A percentile compares a stretch with the other conserved stretches of the same genome.
Evolutionary conservation across 2,797 vertebrate genomes (phyloP).

Genomic region (Lacerta viridis): DNA sequence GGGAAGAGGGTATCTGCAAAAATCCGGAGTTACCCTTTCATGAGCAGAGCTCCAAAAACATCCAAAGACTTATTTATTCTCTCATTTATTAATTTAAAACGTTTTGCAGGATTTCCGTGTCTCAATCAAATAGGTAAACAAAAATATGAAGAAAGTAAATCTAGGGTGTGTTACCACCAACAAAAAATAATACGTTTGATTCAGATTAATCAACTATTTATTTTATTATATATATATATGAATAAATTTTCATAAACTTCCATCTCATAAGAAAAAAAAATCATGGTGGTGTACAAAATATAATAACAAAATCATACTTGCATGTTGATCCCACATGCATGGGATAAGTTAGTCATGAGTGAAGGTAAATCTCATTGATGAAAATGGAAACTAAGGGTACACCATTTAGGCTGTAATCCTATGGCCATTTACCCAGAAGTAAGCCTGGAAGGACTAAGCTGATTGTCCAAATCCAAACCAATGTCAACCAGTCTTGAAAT

Average conservation of each 20-base stretch:
- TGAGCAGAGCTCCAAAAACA: not conserved
- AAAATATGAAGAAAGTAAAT: not conserved
- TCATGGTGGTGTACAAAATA: too few species aligned
- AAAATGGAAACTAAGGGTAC: not conserved
- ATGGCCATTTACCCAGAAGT: not conserved
- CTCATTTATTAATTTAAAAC: not conserved
- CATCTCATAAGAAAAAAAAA: too few species aligned
- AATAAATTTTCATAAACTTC: too few species aligned
- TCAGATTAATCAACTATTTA: too few species aligned
- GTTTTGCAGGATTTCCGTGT: not conserved
- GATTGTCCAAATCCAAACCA: not conserved
- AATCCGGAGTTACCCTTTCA: not conserved
- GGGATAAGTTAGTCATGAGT: not conserved
- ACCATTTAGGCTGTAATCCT: not conserved
- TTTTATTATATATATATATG: too few species aligned
- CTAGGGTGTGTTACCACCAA: not conserved
- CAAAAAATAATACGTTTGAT: not conserved
- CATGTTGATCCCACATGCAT: not conserved
- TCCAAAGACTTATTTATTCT: not conserved
- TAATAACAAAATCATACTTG: too few species aligned
- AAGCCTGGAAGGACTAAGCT: not conserved
- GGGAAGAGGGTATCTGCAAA: not conserved
- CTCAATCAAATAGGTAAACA: not conserved
- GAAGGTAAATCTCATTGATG: not conserved
- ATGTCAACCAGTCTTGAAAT: not conserved